Conservation (phyloP, 2,888 invertebrate species). For the Lottia scabra region DNA sequence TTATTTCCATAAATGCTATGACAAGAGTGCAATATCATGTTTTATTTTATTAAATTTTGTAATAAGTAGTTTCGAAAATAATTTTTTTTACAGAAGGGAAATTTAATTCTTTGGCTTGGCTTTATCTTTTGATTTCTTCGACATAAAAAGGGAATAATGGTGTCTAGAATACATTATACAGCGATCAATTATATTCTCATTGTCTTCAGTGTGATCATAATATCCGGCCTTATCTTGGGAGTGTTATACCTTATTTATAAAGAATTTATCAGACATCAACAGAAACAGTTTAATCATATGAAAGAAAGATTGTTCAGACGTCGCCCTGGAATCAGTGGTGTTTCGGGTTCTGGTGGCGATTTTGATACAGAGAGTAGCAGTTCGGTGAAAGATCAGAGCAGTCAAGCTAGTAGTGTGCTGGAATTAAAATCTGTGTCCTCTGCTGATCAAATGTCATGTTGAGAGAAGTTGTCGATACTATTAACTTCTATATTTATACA, state of each 20-base stretch:
- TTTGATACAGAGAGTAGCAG: neutral
- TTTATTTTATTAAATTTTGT: too few species aligned
- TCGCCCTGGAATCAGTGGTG: slow-evolving; percentile 13
- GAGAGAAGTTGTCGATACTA: too few species aligned
- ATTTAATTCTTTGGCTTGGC: too few species aligned
- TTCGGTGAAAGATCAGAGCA: neutral
- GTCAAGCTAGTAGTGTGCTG: too few species aligned
- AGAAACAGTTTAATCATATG: slow-evolving; percentile 5
- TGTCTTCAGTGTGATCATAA: neutral
- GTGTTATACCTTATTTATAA: slow-evolving; percentile 6
- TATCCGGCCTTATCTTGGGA: slow-evolving; percentile 1
- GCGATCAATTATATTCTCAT: slow-evolving; percentile 15
- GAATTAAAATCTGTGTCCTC: neutral
- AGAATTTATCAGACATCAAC: slow-evolving; percentile 5
- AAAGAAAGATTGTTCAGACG: slow-evolving; percentile 10
- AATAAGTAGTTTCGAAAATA: too few species aligned
- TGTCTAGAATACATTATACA: neutral
- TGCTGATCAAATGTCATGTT: too few species aligned
- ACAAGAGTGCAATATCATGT: too few species aligned
- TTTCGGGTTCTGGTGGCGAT: slow-evolving; percentile 8
- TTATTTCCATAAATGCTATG: too few species aligned
- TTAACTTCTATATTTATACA: too few species aligned
- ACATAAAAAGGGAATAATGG: neutral
- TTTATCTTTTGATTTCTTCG: too few species aligned
- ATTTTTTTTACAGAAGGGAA: too few species aligned